Evolutionary conservation across 2,888 invertebrate species (phyloP).

Genomic region (Cepaea hortensis): DNA sequence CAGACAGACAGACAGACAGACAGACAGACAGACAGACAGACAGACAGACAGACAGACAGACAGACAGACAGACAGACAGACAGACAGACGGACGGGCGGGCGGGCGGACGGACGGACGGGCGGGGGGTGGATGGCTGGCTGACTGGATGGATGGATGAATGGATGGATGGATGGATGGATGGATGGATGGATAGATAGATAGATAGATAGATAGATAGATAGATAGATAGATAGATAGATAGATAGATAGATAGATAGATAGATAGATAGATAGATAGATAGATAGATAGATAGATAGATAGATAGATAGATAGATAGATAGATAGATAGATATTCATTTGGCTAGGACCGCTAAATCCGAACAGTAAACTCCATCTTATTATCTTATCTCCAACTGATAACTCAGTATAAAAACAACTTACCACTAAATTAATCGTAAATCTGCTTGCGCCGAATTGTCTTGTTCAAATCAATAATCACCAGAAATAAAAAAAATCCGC

Average conservation of each 20-base stretch:
- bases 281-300: conserved; percentile 7
- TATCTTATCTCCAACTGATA: no score
- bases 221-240: not conserved
- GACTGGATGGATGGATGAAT: not conserved
- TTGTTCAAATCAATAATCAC: no score
- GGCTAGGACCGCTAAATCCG: no score
- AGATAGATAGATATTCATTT: not conserved
- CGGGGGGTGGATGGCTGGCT: not conserved
- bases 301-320: conserved; percentile 7
- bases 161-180: not conserved
- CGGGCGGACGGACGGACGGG: not conserved
- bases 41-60: not conserved
- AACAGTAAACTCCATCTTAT: no score
- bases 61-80: not conserved
- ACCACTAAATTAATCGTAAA: no score
- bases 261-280: not conserved
- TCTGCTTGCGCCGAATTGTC: no score
- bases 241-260: not conserved
- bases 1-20: not conserved
- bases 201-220: not conserved
- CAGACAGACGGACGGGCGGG: not conserved
- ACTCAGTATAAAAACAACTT: no score
- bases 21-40: conserved; percentile 11
- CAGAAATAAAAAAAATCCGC: no score
- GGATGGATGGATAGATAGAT: not conserved